Conservation (phyloP, 2,888 invertebrate species). For the Heteromurus nitidus region DNA sequence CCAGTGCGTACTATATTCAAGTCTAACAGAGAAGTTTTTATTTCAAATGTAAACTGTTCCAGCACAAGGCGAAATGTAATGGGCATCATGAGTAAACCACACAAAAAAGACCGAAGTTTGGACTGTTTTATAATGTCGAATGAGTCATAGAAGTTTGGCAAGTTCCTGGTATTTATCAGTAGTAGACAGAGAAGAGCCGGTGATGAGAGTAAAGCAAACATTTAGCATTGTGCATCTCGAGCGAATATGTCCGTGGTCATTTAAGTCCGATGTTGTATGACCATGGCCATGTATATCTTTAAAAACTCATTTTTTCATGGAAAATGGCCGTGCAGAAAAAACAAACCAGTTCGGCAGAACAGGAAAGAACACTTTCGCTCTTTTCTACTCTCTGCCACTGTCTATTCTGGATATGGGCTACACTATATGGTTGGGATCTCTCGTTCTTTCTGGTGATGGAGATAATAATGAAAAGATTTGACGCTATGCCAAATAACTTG, state of each 20-base stretch:
- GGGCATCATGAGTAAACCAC: slow-evolving; percentile 14
- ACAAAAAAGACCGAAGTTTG: neutral
- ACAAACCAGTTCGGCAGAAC: too few relatives aligned
- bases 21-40: too few relatives aligned
- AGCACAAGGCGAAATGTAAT: neutral
- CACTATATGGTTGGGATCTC: slow-evolving; percentile 4
- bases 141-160: slow-evolving; percentile 12
- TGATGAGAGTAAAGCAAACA: neutral
- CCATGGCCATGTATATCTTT: slow-evolving; percentile 38
- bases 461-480: slow-evolving; percentile 59
- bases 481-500: slow-evolving; percentile 60
- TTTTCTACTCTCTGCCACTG: too few relatives aligned
- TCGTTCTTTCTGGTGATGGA: slow-evolving; percentile 56
- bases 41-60: too few relatives aligned
- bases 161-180: slow-evolving; percentile 26
- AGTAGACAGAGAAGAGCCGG: slow-evolving; percentile 14
- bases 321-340: too few relatives aligned
- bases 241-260: slow-evolving; percentile 52
- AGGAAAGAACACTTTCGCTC: too few relatives aligned
- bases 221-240: too few relatives aligned
- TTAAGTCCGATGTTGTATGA: slow-evolving; percentile 27
- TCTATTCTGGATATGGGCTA: too few relatives aligned
- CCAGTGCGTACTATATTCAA: too few relatives aligned
- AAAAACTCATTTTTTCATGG: too few relatives aligned
- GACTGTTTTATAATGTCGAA: neutral